Percentiles rank a stretch among this genome's conserved stretches.
These are phyloP conservation scores for Eurytoma adleriae DNA, from an alignment of 2,888 invertebrate species.

Conservation along the genomic window DNA sequence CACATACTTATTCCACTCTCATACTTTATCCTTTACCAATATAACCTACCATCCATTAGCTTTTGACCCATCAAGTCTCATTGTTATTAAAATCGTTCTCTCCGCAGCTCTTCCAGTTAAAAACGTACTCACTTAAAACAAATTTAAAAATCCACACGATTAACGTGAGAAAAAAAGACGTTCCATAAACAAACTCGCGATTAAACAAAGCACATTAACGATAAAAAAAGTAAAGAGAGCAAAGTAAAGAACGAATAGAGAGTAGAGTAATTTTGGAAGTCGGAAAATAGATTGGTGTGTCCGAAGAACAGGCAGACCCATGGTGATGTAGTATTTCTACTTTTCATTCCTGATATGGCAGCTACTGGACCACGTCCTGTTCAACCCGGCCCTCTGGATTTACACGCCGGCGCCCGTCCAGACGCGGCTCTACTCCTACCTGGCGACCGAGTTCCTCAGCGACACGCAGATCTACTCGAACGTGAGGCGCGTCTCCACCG, in stretches of 20 bases:
- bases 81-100: no score
- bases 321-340: constrained; percentile 89
- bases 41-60: no score
- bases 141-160: no score
- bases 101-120: no score
- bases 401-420: constrained; percentile 98
- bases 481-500: constrained; percentile 96
- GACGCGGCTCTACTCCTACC: constrained; percentile 95
- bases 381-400: constrained; percentile 99
- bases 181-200: background rate
- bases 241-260: background rate
- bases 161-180: background rate
- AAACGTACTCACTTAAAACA: no score
- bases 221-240: background rate
- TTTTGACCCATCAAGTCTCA: no score
- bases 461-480: constrained; percentile 98
- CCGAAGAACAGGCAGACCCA: constrained; percentile 75
- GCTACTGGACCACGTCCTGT: constrained; percentile 98
- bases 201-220: background rate
- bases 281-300: constrained; percentile 73
- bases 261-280: constrained; percentile 65
- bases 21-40: no score
- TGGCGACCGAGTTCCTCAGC: constrained; percentile 98
- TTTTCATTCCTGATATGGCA: constrained; percentile 95
- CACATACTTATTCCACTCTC: no score